Base-by-base conservation (phyloP, 2,888 invertebrate species). In the Drosophila atripex region DNA sequence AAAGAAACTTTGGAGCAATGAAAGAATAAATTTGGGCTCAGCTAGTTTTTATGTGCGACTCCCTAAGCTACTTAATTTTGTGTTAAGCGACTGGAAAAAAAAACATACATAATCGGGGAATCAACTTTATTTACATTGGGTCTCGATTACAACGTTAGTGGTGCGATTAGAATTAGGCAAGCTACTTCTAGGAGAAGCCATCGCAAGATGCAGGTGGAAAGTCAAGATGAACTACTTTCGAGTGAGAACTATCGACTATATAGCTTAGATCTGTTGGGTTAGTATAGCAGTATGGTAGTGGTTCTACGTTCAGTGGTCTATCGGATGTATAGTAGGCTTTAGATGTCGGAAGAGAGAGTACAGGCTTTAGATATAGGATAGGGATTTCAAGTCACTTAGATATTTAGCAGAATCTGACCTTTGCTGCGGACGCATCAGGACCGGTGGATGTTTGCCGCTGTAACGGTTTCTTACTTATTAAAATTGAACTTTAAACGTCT, bases 391-490 rank as follows among this genome's bases (percentile, higher is more conserved):
- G 49, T 60, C 52, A 50, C 54, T 61, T 71, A 70, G 9, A 41
- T 41, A 41, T 18, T 35, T 66, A 75, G 75, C 76, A 80, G 35
- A 84, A 77, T 89, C 91, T 89, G 91, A 91, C 91, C 91, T 91
- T 91, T 88, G 89, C 68, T 86, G 82, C 80, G 89, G 88, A 82
- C 90, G 86, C 89, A 87, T 89, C 78, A 88, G 87, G 88, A 89
- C 89, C 84, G 87, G 78, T 77, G 90, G 90, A 90, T 91, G 90
- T 86, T 89, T 88, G 80, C 86, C 88, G 91, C 91, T 91, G 91
- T 89, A 91, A 89, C 88, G 85, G 82, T 88, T 86, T 79, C 89
- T 82, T 80, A 70, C 75, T 55, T 50, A 82, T 76, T 82, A 79
- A 68, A 77, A 41, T 41, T 41, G 8, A 41, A 41, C 39, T 41